These are phyloP conservation scores for Drosophila sordidula DNA, from an alignment of 2,888 invertebrate genomes.

Conservation along the genomic window DNA sequence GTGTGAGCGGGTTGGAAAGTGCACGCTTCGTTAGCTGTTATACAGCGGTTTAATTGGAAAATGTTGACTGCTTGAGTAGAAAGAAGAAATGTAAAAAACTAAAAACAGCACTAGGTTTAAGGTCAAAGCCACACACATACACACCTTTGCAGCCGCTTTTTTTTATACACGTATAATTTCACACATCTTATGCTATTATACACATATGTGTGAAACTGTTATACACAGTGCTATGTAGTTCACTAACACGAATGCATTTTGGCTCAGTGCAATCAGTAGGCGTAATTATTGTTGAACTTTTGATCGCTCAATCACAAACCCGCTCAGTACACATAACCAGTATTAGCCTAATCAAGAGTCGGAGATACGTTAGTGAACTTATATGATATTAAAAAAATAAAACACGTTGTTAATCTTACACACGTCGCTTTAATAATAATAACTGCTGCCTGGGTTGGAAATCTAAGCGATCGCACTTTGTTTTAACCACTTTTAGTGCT, in stretches of 20 bases:
- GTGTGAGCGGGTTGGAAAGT: constrained; percentile 32
- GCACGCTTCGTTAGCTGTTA: constrained; percentile 40
- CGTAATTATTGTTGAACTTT: constrained; percentile 60
- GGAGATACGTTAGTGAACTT: constrained; percentile 2
- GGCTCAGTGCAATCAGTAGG: constrained; percentile 13
- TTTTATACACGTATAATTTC: neutral
- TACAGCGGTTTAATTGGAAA: constrained; percentile 22
- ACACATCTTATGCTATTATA: neutral
- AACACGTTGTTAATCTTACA: constrained; percentile 30
- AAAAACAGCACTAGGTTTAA: constrained; percentile 15
- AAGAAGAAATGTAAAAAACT: constrained; percentile 15
- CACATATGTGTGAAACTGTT: neutral
- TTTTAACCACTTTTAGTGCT: constrained; percentile 22
- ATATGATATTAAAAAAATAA: constrained; percentile 4
- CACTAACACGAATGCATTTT: constrained; percentile 5
- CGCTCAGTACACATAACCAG: constrained; percentile 10
- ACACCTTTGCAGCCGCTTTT: neutral
- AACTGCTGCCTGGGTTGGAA: constrained; percentile 6
- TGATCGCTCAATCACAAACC: constrained; percentile 46
- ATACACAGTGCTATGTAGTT: neutral
- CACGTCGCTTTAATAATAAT: constrained; percentile 14
- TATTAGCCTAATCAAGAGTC: constrained; percentile 10
- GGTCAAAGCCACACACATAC: constrained; percentile 9
- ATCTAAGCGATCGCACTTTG: constrained; percentile 37
- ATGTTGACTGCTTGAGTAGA: neutral